These are phyloP conservation scores for Platyura marginata DNA, from an alignment of 1,140 invertebrate genomes.

Conservation along the genomic window DNA sequence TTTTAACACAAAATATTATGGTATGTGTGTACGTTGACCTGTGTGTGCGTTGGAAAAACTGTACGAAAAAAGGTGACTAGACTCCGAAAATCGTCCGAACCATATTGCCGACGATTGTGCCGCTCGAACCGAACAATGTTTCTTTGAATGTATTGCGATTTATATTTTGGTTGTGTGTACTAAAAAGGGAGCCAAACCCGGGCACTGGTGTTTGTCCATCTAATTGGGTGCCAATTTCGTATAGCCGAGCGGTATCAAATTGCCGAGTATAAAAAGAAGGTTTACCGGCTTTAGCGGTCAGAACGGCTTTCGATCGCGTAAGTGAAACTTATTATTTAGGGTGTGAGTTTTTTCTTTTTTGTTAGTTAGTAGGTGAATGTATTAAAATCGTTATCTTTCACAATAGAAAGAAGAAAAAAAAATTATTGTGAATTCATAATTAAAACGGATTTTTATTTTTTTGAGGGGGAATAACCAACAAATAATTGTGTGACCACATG, in stretches of 20 bases:
- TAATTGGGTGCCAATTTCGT: constrained; percentile 23
- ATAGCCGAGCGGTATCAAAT: constrained; percentile 47
- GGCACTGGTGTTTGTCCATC: constrained; percentile 23
- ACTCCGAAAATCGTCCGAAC: neutral
- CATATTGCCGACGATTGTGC: no score
- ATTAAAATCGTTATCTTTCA: no score
- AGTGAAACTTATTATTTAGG: constrained; percentile 35
- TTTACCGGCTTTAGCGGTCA: constrained; percentile 49
- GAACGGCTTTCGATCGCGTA: constrained; percentile 83
- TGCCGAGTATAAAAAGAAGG: constrained; percentile 71
- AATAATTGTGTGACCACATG: no score
- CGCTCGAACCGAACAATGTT: no score
- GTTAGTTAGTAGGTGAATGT: no score
- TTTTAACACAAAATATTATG: no score
- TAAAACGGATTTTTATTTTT: neutral
- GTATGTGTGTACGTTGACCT: neutral
- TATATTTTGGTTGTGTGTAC: constrained; percentile 9
- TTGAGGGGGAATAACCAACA: no score
- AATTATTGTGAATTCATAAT: neutral
- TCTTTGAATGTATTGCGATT: neutral
- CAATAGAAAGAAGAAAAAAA: neutral
- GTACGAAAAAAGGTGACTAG: neutral
- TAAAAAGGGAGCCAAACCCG: constrained; percentile 41
- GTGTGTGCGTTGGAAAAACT: neutral
- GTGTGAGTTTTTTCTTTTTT: constrained; percentile 9